These are phyloP conservation scores for Calvadosia cruxmelitensis DNA, from an alignment of 30 jellyfish, hydroid and myxozoan genomes.

Conservation along the genomic window DNA sequence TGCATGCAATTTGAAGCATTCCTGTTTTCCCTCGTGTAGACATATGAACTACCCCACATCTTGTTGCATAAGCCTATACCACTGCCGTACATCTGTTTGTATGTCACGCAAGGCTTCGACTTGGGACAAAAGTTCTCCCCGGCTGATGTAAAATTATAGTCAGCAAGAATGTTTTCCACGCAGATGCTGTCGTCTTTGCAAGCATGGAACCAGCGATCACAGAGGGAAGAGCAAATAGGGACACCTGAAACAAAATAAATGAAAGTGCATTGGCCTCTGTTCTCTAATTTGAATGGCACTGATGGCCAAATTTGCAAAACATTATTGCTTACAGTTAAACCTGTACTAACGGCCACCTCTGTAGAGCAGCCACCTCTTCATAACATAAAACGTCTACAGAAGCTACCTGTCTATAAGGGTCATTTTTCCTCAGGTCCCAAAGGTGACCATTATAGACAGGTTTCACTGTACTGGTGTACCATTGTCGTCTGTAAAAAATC, in stretches of 20 bases:
- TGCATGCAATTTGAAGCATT: conserved; percentile 64
- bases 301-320: background rate
- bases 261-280: too few species aligned
- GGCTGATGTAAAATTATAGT: conserved; percentile 42
- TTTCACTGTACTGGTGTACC: too few species aligned
- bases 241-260: conserved; percentile 23
- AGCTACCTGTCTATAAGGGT: too few species aligned
- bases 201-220: conserved; percentile 77
- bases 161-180: conserved; percentile 51
- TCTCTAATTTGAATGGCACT: background rate
- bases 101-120: conserved; percentile 54
- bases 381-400: background rate
- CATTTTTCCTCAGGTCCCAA: too few species aligned
- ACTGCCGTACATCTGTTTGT: conserved; percentile 61
- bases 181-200: conserved; percentile 50
- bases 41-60: conserved; percentile 65
- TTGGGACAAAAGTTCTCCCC: conserved; percentile 56
- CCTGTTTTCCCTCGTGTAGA: conserved; percentile 28
- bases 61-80: conserved; percentile 54
- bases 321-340: too few species aligned
- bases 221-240: conserved; percentile 58
- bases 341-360: conserved; percentile 7
- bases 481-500: too few species aligned
- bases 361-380: conserved; percentile 1
- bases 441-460: too few species aligned